These are phyloP conservation scores for Sebastes cheni DNA, from an alignment of 2,797 vertebrate genomes.

Conservation along the genomic window DNA sequence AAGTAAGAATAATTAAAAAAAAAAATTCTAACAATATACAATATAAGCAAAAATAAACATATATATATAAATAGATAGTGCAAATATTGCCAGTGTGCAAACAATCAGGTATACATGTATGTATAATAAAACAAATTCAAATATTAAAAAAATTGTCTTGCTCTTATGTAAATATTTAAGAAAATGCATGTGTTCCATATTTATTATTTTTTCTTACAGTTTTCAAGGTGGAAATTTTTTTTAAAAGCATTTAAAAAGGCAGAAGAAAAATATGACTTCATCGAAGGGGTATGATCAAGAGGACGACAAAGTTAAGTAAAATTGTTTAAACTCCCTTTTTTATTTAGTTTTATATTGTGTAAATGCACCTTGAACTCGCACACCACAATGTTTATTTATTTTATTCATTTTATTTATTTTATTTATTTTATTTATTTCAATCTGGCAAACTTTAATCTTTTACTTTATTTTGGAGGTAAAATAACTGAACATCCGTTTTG, in stretches of 20 bases:
- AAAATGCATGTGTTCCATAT: not conserved
- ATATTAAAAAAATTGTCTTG: no score
- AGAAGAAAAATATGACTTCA: not conserved
- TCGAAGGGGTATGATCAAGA: not conserved
- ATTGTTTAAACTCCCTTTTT: not conserved
- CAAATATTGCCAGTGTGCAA: no score
- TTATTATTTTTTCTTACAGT: not conserved
- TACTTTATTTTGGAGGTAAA: conserved; percentile 27
- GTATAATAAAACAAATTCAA: no score
- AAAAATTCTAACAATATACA: no score
- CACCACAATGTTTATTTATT: no score
- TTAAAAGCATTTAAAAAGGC: not conserved
- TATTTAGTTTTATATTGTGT: not conserved
- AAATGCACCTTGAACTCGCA: not conserved
- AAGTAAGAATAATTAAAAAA: no score
- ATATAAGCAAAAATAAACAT: no score
- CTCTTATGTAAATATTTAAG: no score
- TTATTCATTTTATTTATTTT: no score
- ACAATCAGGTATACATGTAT: no score
- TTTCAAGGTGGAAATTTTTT: not conserved
- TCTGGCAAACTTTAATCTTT: not conserved
- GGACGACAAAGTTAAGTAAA: not conserved
- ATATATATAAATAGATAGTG: no score
- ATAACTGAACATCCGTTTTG: not conserved
- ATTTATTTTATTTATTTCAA: not conserved